Base-by-base conservation (phyloP, 2,888 invertebrate species). In the Drosophila affinis region DNA sequence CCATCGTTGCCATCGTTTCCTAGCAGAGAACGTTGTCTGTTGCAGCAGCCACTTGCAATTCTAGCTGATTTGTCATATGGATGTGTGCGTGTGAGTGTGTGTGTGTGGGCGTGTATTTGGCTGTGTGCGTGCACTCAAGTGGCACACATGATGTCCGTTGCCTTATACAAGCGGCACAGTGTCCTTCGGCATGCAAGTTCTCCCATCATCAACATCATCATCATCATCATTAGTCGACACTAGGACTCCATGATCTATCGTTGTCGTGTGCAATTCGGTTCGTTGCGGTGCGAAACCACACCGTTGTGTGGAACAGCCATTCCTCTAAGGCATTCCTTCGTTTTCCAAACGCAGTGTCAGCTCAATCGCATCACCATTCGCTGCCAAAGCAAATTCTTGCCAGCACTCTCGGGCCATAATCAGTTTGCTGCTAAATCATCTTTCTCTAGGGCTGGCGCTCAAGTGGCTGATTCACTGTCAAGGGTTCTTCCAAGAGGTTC, bases 51-150 rank as follows among this genome's bases (percentile, higher is more conserved):
- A 84, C 82, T 81, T 81, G 85, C 85, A 75, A 81, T 85, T 86
- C 80, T 70, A 75, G 63, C 76, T 81, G 86, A 82, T 88, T 80
- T 83, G 81, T 78, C 84, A 78, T 87, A 75, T 77, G 75, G 32
- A 70, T 79, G 72, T 49, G 56, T 17, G 45, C 63, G 46, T 49
- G 47, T 21, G 45, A 45, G 56, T 17, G 45, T 72, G 49, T 24
- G 24, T 72, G 63, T 52, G 64, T 62, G 73, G 48, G 60, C 53
- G 73, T 48, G 60, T 64, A 54, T 63, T 62, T 80, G 76, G 51
- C 45, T 86, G 82, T 84, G 56, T 87, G 81, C 59, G 86, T 79
- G 78, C 86, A 70, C 78, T 82, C 53, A 88, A 88, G 88, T 82
- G 83, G 78, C 80, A 78, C 80, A 86, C 78, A 77, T 69, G 63